Conservation (phyloP, 2,113 vertebrate species). For the Sorex araneus region DNA sequence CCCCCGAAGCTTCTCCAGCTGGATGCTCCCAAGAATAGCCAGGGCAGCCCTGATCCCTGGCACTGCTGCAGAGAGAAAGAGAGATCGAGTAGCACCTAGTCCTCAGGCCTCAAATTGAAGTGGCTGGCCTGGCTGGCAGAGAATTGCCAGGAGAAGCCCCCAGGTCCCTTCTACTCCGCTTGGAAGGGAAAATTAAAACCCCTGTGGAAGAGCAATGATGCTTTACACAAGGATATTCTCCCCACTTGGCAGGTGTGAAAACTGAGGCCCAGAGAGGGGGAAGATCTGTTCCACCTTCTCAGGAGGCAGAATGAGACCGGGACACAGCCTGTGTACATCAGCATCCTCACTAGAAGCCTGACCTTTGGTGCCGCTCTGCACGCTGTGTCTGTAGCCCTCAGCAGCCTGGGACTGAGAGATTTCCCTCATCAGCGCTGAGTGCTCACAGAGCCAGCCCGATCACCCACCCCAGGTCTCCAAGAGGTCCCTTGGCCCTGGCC, state of each 20-base stretch:
- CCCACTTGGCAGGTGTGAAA: conserved; percentile 19
- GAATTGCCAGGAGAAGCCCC: no score
- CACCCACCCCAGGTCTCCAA: background rate
- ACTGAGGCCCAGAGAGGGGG: conserved; percentile 20
- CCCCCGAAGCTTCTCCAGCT: no score
- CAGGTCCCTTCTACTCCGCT: no score
- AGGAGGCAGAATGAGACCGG: background rate
- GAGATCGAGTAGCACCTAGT: no score
- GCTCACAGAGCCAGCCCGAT: background rate
- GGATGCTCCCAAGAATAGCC: no score
- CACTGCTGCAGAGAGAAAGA: no score
- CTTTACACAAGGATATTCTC: background rate
- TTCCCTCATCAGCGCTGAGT: background rate
- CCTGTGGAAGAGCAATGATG: background rate
- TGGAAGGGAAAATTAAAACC: background rate
- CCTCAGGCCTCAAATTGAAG: no score
- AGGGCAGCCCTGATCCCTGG: no score
- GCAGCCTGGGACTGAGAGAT: background rate
- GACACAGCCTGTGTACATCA: background rate
- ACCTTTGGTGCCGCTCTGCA: background rate
- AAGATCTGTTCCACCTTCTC: background rate
- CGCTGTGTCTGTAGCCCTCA: background rate
- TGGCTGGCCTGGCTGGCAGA: no score
- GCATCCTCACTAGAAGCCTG: background rate
- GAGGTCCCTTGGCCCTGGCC: conserved; percentile 46